These are phyloP conservation scores for Nanorana parkeri DNA, from an alignment of 2,113 vertebrate species.

Conservation along the genomic window DNA sequence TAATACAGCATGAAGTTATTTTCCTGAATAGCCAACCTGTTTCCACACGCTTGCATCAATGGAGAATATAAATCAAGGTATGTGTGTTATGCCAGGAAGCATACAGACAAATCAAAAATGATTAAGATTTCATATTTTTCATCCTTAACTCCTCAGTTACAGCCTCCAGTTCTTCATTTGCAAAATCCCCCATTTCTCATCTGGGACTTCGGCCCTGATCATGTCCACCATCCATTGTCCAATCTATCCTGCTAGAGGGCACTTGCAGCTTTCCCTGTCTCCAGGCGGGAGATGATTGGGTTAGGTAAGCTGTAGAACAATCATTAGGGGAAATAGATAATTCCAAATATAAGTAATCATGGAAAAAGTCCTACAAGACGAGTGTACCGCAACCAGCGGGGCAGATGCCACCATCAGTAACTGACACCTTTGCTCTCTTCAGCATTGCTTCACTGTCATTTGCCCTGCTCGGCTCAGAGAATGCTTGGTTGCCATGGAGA, in stretches of 20 bases:
- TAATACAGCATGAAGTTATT: neutral
- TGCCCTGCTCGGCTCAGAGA: neutral
- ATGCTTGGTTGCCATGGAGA: neutral
- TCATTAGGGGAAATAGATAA: slow-evolving; percentile 23
- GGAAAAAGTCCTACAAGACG: slow-evolving; percentile 14
- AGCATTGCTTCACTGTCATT: neutral
- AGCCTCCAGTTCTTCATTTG: slow-evolving; percentile 10
- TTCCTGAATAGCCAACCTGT: neutral
- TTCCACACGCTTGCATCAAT: neutral
- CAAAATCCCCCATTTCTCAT: neutral
- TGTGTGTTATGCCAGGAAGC: neutral
- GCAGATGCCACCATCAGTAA: neutral
- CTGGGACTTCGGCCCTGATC: neutral
- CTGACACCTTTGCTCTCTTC: neutral
- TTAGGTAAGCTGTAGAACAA: slow-evolving; percentile 1
- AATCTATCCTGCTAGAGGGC: slow-evolving; percentile 34
- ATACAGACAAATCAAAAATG: neutral
- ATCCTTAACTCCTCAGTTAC: neutral
- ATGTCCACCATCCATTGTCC: slow-evolving; percentile 30
- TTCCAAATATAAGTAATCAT: slow-evolving; percentile 25
- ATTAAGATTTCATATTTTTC: neutral
- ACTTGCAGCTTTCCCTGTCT: slow-evolving; percentile 1
- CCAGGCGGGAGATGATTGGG: neutral
- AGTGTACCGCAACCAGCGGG: neutral
- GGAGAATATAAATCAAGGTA: neutral